Conservation (phyloP, 2,888 invertebrate species). For the Pollenia angustigena region DNA sequence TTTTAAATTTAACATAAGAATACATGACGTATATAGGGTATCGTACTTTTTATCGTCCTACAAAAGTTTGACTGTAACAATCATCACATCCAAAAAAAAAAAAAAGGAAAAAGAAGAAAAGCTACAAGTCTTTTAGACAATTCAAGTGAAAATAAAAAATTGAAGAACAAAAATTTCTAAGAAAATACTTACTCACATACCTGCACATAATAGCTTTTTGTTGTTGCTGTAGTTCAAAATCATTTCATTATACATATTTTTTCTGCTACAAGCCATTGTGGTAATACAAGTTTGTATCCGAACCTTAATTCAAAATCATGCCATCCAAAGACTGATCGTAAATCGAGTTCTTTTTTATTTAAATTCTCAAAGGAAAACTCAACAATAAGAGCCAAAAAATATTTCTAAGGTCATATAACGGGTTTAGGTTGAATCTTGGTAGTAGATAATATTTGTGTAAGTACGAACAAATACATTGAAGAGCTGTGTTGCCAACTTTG, state of each 20-base stretch:
- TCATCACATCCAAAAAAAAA: neutral
- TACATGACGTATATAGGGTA: neutral
- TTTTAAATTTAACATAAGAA: no score
- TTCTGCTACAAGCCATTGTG: neutral
- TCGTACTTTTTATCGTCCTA: constrained; percentile 18
- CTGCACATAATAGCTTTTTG: neutral
- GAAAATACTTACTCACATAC: no score
- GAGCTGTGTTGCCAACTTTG: neutral
- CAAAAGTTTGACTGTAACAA: neutral
- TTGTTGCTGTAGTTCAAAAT: neutral
- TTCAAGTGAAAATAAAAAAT: neutral
- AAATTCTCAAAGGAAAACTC: constrained; percentile 25
- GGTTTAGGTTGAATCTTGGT: constrained; percentile 35
- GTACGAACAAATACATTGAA: neutral
- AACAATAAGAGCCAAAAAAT: neutral
- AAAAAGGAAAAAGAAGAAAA: neutral
- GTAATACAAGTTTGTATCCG: neutral
- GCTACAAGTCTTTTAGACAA: neutral
- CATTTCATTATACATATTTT: neutral
- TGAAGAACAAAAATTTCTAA: neutral
- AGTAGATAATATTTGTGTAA: constrained; percentile 6
- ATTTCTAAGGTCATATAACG: constrained; percentile 49
- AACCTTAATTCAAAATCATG: constrained; percentile 19
- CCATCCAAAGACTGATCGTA: constrained; percentile 28
- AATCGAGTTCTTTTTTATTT: constrained; percentile 45